Conservation (phyloP, 2,797 vertebrate species). For the Sparus aurata region DNA sequence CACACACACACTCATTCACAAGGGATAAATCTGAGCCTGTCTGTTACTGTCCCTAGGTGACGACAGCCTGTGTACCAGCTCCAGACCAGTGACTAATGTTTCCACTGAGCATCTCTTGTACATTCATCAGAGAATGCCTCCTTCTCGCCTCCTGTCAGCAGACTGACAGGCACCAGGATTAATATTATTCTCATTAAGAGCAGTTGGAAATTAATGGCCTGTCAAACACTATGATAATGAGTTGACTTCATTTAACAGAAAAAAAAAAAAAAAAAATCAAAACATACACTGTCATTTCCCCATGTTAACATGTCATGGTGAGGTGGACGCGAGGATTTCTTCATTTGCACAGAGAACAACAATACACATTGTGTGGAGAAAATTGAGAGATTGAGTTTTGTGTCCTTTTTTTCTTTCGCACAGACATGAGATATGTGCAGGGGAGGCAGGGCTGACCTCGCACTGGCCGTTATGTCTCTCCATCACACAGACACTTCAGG, state of each 20-base stretch:
- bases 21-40: conserved; percentile 78
- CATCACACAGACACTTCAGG: conserved; percentile 67
- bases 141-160: conserved; percentile 58
- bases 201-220: conserved; percentile 75
- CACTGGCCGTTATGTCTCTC: conserved; percentile 65
- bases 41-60: conserved; percentile 78
- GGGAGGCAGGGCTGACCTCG: conserved; percentile 66
- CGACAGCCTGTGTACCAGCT: conserved; percentile 67
- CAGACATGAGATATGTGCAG: conserved; percentile 52
- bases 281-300: conserved; percentile 35
- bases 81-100: conserved; percentile 78
- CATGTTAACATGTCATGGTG: conserved; percentile 28
- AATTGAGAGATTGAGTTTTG: not conserved
- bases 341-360: conserved; percentile 14
- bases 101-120: conserved; percentile 68
- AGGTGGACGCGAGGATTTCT: conserved; percentile 47
- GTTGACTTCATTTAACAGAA: conserved; percentile 59
- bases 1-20: conserved; percentile 39
- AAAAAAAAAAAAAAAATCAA: conserved; percentile 27
- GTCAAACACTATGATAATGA: conserved; percentile 73
- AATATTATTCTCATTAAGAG: conserved; percentile 77
- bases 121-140: conserved; percentile 69
- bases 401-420: conserved; percentile 8
- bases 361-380: not conserved
- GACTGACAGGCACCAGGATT: conserved; percentile 61